phyloP scores from a whole-genome alignment of 2,113 vertebrate genomes.

The Cebus imitator region DNA sequence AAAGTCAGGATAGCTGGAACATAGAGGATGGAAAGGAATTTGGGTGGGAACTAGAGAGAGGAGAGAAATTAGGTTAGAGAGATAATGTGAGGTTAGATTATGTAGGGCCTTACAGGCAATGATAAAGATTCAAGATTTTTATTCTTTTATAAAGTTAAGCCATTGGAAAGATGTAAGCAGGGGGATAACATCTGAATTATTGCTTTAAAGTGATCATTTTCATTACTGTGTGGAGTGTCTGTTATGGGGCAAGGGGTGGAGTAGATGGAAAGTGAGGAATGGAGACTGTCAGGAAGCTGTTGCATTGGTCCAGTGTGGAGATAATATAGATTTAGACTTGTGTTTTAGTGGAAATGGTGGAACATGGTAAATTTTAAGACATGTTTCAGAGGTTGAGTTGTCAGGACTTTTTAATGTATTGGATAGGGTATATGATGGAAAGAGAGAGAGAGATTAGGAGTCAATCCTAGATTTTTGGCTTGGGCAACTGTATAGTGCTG shows the following conservation, averaged over 20 bases:
- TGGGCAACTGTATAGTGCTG: background rate
- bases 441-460: background rate
- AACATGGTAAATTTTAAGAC: background rate
- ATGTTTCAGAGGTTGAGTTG: conserved; percentile 16
- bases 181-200: background rate
- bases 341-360: background rate
- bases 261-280: background rate
- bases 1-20: background rate
- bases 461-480: conserved; percentile 32
- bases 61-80: background rate
- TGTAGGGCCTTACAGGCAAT: background rate
- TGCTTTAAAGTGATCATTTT: conserved; percentile 14
- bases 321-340: background rate
- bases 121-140: conserved; percentile 1
- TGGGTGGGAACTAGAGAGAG: background rate
- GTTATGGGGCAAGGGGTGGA: background rate
- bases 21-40: background rate
- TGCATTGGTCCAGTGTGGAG: background rate
- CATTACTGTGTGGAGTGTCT: background rate
- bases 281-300: background rate
- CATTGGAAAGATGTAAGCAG: background rate
- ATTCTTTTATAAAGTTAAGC: background rate
- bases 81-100: background rate
- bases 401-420: background rate
- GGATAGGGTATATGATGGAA: background rate